Evolutionary conservation across 2,113 vertebrate genomes (phyloP).

Genomic region (Rhodinocichla rosea): DNA sequence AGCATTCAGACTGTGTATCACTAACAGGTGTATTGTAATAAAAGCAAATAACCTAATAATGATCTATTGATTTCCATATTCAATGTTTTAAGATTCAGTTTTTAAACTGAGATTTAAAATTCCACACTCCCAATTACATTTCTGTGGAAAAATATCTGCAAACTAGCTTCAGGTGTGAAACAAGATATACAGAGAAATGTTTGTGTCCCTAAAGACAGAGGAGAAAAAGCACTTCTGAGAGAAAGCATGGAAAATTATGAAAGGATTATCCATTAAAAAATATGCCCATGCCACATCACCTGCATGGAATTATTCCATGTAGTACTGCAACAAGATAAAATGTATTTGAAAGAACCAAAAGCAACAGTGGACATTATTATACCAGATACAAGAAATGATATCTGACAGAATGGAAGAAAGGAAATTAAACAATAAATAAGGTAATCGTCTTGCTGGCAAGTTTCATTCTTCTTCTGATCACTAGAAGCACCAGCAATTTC

Average conservation of each 20-base stretch:
- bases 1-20: not conserved
- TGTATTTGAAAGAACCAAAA: conserved; percentile 34
- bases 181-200: conserved; percentile 27
- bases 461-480: not conserved
- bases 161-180: conserved; percentile 51
- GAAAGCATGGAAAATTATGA: conserved; percentile 49
- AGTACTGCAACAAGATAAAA: conserved; percentile 41
- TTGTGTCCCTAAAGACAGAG: conserved; percentile 17
- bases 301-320: conserved; percentile 5
- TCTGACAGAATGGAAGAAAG: conserved; percentile 42
- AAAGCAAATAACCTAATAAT: not conserved
- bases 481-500: not conserved
- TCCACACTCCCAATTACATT: not conserved
- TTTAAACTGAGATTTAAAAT: not conserved
- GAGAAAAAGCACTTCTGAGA: not conserved
- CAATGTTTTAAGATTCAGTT: not conserved
- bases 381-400: conserved; percentile 44
- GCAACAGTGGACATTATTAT: conserved; percentile 51
- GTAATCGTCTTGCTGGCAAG: not conserved
- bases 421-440: conserved; percentile 66
- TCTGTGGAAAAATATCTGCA: conserved; percentile 50
- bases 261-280: conserved; percentile 56
- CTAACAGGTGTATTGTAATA: not conserved
- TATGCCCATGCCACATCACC: not conserved
- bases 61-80: not conserved